Evolutionary conservation across 2,113 vertebrate genomes (phyloP).

Genomic region (Psophia crepitans): DNA sequence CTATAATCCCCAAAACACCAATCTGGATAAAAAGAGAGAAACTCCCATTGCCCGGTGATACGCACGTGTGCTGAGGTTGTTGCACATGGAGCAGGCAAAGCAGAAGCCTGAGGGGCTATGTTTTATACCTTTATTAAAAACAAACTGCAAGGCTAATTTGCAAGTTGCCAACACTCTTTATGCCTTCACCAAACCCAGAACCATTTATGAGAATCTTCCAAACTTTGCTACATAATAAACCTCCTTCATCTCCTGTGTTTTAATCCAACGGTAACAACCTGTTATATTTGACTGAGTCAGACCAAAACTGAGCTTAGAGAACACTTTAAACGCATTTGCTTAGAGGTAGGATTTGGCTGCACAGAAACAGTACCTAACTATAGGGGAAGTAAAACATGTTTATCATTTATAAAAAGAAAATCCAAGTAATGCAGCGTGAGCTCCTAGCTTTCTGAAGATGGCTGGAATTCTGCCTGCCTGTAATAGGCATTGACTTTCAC

Average conservation of each 20-base stretch:
- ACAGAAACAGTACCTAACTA: not conserved
- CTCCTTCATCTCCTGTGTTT: not conserved
- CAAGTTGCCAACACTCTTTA: not conserved
- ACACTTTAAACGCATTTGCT: not conserved
- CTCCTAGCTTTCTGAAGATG: not conserved
- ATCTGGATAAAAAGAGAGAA: not conserved
- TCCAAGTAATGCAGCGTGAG: not conserved
- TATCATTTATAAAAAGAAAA: not conserved
- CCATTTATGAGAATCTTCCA: not conserved
- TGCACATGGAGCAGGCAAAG: not conserved
- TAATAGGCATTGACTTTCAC: not conserved
- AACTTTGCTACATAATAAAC: not conserved
- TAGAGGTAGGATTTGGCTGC: not conserved
- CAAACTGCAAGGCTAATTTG: constrained; percentile 6
- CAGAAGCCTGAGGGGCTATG: not conserved
- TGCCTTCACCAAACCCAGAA: not conserved
- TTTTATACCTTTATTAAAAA: constrained; percentile 51
- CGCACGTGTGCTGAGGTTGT: not conserved
- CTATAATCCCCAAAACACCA: not conserved
- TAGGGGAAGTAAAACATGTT: not conserved
- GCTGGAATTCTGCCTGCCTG: not conserved
- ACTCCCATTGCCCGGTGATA: not conserved
- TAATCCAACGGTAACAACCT: not conserved
- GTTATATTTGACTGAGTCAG: not conserved
- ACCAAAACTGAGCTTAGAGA: not conserved